These are phyloP conservation scores for Temnothorax longispinosus DNA, from an alignment of 1,140 invertebrate genomes.

Conservation along the genomic window DNA sequence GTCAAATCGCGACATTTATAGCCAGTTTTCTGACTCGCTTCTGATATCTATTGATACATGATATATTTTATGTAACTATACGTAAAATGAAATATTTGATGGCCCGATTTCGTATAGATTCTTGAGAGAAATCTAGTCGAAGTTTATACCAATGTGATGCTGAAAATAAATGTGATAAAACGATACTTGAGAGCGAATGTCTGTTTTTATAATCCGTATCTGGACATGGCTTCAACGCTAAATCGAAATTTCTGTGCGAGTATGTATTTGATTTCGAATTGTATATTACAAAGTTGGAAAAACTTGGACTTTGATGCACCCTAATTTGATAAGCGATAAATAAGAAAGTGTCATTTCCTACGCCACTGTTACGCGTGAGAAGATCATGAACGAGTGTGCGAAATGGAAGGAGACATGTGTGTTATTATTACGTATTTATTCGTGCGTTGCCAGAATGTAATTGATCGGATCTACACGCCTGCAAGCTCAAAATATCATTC, in stretches of 20 bases:
- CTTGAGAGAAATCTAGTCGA: background rate
- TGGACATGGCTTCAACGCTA: background rate
- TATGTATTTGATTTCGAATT: background rate
- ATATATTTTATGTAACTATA: background rate
- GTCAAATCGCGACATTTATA: background rate
- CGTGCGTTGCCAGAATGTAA: background rate
- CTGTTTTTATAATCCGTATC: background rate
- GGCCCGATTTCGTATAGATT: background rate
- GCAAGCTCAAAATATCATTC: background rate
- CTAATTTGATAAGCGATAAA: background rate
- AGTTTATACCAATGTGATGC: background rate
- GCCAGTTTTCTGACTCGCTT: background rate
- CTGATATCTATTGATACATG: background rate
- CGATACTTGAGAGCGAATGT: background rate
- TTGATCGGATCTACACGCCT: background rate
- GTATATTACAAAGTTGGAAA: background rate
- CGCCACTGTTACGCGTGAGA: background rate
- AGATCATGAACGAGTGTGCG: background rate
- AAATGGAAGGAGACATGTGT: background rate
- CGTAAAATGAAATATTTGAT: slow-evolving; percentile 1
- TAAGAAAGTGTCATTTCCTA: background rate
- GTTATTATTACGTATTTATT: background rate
- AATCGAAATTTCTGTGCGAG: background rate
- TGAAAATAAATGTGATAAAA: background rate
- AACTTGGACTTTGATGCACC: background rate